Percentiles rank a stretch among this genome's conserved stretches.
phyloP scores from a whole-genome alignment of 2,113 vertebrate genomes.

The Buteo buteo region DNA sequence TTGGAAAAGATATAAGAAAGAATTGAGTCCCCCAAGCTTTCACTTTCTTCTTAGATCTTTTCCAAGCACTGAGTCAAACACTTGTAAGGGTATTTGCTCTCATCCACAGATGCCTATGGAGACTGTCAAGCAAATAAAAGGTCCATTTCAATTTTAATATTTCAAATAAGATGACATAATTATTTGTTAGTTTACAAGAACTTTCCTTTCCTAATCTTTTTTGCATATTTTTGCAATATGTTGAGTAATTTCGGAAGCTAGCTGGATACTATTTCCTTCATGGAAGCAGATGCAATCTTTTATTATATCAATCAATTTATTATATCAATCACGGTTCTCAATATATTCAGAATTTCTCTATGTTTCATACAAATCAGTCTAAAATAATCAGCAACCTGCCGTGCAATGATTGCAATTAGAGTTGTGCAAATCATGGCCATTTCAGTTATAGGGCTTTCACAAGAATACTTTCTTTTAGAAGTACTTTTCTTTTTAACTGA shows the following conservation, averaged over 20 bases:
- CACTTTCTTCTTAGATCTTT: neutral
- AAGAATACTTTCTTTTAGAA: slow-evolving; percentile 9
- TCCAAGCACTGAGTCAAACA: neutral
- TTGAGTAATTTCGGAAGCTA: neutral
- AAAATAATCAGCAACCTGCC: slow-evolving; percentile 51
- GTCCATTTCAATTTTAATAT: neutral
- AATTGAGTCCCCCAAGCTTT: neutral
- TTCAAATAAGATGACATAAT: neutral
- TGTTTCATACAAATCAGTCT: slow-evolving; percentile 41
- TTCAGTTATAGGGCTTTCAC: neutral
- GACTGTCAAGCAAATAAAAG: neutral
- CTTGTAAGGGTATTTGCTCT: neutral
- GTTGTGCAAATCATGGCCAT: slow-evolving; percentile 29
- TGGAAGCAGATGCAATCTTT: neutral
- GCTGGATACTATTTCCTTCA: neutral
- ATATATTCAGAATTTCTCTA: slow-evolving; percentile 26
- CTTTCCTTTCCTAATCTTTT: neutral
- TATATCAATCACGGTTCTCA: slow-evolving; percentile 9
- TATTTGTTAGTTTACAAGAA: neutral
- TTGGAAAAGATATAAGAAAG: neutral
- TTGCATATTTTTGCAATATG: neutral
- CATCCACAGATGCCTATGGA: neutral
- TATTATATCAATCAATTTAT: slow-evolving; percentile 47
- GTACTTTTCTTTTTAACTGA: neutral
- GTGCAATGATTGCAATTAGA: slow-evolving; percentile 51